Evolutionary conservation across 1,140 invertebrate genomes (phyloP).

Genomic region (Saccostrea cuccullata): DNA sequence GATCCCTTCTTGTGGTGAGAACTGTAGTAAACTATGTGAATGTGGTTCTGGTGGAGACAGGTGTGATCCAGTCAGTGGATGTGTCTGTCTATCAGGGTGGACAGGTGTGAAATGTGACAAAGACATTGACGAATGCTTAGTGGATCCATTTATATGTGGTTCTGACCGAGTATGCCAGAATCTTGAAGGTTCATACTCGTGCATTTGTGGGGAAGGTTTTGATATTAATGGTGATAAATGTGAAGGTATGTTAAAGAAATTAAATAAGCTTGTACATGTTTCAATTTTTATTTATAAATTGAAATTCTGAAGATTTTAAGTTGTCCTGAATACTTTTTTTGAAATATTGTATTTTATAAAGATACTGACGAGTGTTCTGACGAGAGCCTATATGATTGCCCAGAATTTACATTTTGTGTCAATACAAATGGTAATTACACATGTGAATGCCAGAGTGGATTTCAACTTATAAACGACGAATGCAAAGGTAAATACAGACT

Average conservation of each 20-base stretch:
- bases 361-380: constrained; percentile 12
- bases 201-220: constrained; percentile 56
- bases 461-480: not conserved
- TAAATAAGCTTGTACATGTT: not conserved
- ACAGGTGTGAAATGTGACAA: constrained; percentile 60
- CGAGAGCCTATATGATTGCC: not conserved
- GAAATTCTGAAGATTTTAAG: not conserved
- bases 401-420: not conserved
- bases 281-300: not conserved
- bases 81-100: constrained; percentile 67
- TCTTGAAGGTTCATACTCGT: constrained; percentile 52
- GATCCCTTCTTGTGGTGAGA: constrained; percentile 52
- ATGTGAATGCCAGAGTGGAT: not conserved
- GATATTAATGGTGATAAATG: constrained; percentile 18
- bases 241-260: constrained; percentile 19
- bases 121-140: constrained; percentile 63
- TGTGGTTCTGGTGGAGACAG: constrained; percentile 53
- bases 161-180: constrained; percentile 52
- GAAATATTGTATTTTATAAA: not conserved
- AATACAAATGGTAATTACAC: constrained; percentile 2
- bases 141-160: constrained; percentile 33
- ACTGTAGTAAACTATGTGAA: constrained; percentile 60
- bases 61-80: constrained; percentile 61
- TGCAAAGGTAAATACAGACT: not conserved
- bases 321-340: not conserved